Evolutionary conservation across 2,888 invertebrate species (phyloP).

Genomic region (Hermodice carunculata): DNA sequence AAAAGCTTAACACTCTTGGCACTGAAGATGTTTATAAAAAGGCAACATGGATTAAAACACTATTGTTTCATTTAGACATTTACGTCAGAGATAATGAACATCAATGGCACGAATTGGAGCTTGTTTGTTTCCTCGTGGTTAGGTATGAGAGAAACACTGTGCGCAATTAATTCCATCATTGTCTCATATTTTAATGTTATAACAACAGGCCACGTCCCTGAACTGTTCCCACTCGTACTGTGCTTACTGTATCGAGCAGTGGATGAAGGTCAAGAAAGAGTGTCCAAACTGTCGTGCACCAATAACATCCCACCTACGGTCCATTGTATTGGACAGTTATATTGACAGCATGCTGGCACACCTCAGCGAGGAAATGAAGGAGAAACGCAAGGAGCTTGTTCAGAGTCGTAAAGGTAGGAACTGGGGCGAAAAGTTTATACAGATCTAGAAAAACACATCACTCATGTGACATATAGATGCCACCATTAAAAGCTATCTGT

Average conservation of each 20-base stretch:
- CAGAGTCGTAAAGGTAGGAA: conserved; percentile 69
- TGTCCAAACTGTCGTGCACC: conserved; percentile 79
- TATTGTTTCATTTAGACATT: too few species aligned
- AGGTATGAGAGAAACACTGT: too few species aligned
- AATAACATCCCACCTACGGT: conserved; percentile 52
- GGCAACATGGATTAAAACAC: too few species aligned
- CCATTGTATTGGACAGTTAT: conserved; percentile 78
- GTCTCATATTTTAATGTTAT: too few species aligned
- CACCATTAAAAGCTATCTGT: too few species aligned
- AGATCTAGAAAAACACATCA: neutral
- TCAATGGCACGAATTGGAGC: too few species aligned
- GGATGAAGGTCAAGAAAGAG: conserved; percentile 79
- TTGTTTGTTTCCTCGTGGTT: too few species aligned
- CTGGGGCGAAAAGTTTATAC: neutral
- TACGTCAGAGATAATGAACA: too few species aligned
- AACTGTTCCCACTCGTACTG: conserved; percentile 85
- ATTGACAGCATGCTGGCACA: conserved; percentile 80
- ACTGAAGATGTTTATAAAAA: too few species aligned
- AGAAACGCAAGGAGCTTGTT: conserved; percentile 74
- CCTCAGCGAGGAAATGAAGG: conserved; percentile 75
- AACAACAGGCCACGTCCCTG: conserved; percentile 77
- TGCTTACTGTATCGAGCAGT: conserved; percentile 78
- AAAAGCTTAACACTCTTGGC: too few species aligned
- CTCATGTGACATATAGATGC: neutral
- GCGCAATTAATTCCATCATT: too few species aligned